Percentiles rank a stretch among this genome's conserved stretches.
Conservation (phyloP, 1,140 invertebrate genomes). For the Ectropis grisescens region DNA sequence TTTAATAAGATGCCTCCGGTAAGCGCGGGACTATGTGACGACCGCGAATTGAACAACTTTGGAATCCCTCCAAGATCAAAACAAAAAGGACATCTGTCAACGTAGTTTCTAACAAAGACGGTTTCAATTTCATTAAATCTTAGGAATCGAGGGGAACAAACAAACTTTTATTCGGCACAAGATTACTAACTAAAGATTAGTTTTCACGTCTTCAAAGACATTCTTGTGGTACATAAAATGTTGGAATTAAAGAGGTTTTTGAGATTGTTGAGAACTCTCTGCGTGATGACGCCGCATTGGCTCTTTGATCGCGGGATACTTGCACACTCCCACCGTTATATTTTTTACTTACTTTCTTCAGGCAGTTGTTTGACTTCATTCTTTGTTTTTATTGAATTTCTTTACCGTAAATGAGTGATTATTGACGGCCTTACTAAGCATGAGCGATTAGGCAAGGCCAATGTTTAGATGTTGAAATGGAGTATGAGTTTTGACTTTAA, state of each 20-base stretch:
- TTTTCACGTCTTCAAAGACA: slow-evolving; percentile 50
- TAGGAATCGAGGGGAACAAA: slow-evolving; percentile 24
- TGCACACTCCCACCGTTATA: slow-evolving; percentile 24
- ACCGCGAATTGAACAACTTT: slow-evolving; percentile 4
- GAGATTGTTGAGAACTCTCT: slow-evolving; percentile 12
- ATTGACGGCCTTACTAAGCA: no score
- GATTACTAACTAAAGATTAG: slow-evolving; percentile 44
- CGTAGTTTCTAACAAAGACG: slow-evolving; percentile 19
- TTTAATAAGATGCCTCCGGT: slow-evolving; percentile 20
- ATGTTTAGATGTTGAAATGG: no score
- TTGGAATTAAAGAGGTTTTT: slow-evolving; percentile 14
- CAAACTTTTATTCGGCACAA: slow-evolving; percentile 14
- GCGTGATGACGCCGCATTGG: slow-evolving; percentile 10
- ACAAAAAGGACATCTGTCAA: neutral
- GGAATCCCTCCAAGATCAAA: no score
- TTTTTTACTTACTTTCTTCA: slow-evolving; percentile 23
- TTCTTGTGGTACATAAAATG: slow-evolving; percentile 51
- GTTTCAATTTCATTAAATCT: slow-evolving; percentile 36
- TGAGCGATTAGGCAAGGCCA: no score
- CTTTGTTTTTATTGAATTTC: slow-evolving; percentile 18
- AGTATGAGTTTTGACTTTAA: no score
- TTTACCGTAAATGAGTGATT: no score
- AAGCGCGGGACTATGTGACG: neutral
- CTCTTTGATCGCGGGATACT: slow-evolving; percentile 44
- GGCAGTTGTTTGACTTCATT: slow-evolving; percentile 21